Percentiles rank a stretch among this genome's conserved stretches.
phyloP scores from a whole-genome alignment of 2,113 vertebrate genomes.

The Platycercus adscitus region DNA sequence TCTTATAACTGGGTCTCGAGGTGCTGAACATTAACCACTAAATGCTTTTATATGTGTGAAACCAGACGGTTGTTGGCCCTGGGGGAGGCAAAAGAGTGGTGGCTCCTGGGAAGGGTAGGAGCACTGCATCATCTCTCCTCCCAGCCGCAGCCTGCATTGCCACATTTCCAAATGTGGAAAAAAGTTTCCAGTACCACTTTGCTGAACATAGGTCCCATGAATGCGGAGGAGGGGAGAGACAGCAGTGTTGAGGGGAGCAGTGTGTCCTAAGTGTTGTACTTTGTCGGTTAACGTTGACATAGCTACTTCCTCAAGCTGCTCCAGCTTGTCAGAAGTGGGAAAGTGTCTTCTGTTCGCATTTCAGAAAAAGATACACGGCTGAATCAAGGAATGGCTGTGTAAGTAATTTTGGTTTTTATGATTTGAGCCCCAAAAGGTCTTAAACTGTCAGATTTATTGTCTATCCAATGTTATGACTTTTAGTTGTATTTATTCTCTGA shows the following conservation, averaged over 20 bases:
- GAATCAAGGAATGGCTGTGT: conserved; percentile 70
- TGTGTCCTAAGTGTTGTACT: conserved; percentile 49
- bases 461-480: conserved; percentile 79
- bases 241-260: not conserved
- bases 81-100: not conserved
- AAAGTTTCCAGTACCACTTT: conserved; percentile 35
- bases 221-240: not conserved
- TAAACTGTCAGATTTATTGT: conserved; percentile 83
- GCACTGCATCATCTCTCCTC: not conserved
- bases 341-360: conserved; percentile 62
- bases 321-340: conserved; percentile 57
- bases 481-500: conserved; percentile 79
- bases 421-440: conserved; percentile 77
- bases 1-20: rapidly evolving
- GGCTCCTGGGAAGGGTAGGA: not conserved
- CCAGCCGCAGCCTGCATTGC: not conserved
- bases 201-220: not conserved
- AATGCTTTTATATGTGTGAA: not conserved
- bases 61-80: not conserved
- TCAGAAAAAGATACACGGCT: conserved; percentile 56
- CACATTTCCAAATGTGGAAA: not conserved
- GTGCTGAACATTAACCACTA: not conserved
- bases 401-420: conserved; percentile 79
- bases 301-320: conserved; percentile 46
- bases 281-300: conserved; percentile 20